Evolutionary conservation across 92 coral and sea anemone species (phyloP).

Genomic region (Blastomussa wellsi): DNA sequence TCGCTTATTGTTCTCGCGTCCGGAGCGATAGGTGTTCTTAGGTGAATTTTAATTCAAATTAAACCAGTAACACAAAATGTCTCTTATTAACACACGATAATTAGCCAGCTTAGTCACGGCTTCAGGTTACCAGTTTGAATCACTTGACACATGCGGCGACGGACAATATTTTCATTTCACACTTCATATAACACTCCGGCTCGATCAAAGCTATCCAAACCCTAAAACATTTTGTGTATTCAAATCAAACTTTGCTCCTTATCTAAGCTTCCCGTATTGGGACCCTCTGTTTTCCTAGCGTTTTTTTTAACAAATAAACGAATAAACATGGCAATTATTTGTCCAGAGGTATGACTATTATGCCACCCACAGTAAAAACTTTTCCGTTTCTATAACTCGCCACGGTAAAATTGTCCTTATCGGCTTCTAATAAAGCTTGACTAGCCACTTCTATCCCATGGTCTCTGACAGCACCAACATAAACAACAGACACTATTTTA

Average conservation of each 20-base stretch:
- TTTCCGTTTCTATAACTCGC: conserved; percentile 85
- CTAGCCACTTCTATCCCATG: conserved; percentile 77
- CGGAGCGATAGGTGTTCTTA: too few relatives aligned
- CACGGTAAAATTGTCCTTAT: conserved; percentile 78
- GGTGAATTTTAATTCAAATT: too few relatives aligned
- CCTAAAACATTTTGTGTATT: neutral
- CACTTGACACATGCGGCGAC: neutral
- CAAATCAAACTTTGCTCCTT: conserved; percentile 6
- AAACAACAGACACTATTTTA: conserved; percentile 79
- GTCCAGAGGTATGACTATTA: conserved; percentile 70
- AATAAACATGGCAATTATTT: neutral
- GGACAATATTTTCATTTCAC: conserved; percentile 18
- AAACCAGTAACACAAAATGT: too few relatives aligned
- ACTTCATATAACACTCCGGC: neutral
- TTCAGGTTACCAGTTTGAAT: conserved; percentile 7
- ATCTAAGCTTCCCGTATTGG: neutral
- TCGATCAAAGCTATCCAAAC: neutral
- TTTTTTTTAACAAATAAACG: neutral
- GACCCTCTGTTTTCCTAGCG: neutral
- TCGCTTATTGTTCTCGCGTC: too few relatives aligned
- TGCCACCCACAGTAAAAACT: conserved; percentile 75
- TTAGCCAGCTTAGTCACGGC: neutral
- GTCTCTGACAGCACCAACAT: conserved; percentile 83
- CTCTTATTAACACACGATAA: neutral
- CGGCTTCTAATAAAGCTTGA: conserved; percentile 69